phyloP scores from a whole-genome alignment of 2,113 vertebrate species.

The Oceanites oceanicus region DNA sequence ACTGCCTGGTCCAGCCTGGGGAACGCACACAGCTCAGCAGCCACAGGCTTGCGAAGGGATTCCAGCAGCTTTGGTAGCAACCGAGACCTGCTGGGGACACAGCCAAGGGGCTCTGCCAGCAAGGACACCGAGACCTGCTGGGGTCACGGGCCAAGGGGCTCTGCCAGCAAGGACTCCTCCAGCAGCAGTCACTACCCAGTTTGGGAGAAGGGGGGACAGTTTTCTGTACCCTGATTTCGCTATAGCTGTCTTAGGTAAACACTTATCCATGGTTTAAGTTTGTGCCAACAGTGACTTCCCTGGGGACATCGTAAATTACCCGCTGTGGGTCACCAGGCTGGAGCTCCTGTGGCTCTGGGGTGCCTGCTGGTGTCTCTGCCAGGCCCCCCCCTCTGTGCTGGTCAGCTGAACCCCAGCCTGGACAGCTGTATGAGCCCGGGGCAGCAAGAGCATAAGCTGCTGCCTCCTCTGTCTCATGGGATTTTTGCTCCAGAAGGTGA shows the following conservation, averaged over 20 bases:
- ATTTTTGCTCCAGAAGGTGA: background rate
- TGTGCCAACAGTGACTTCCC: background rate
- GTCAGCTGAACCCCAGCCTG: background rate
- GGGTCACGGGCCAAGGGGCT: background rate
- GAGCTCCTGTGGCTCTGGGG: background rate
- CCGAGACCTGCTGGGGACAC: background rate
- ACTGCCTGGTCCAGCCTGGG: background rate
- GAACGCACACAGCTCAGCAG: background rate
- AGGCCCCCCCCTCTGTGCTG: rapidly evolving
- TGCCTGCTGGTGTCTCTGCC: background rate
- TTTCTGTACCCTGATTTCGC: background rate
- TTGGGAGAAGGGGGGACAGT: background rate
- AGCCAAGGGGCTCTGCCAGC: background rate
- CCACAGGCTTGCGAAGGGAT: background rate
- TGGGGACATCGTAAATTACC: rapidly evolving
- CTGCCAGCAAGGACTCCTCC: background rate
- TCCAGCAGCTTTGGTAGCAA: background rate
- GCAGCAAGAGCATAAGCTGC: background rate
- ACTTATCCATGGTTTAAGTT: no score
- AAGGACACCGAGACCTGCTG: background rate
- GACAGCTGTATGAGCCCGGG: rapidly evolving
- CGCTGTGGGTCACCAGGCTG: background rate
- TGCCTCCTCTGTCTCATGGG: background rate
- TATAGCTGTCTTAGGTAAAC: no score
- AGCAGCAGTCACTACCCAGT: no score